Evolutionary conservation across 2,113 vertebrate genomes (phyloP).

Genomic region (Lepisosteus osseus): DNA sequence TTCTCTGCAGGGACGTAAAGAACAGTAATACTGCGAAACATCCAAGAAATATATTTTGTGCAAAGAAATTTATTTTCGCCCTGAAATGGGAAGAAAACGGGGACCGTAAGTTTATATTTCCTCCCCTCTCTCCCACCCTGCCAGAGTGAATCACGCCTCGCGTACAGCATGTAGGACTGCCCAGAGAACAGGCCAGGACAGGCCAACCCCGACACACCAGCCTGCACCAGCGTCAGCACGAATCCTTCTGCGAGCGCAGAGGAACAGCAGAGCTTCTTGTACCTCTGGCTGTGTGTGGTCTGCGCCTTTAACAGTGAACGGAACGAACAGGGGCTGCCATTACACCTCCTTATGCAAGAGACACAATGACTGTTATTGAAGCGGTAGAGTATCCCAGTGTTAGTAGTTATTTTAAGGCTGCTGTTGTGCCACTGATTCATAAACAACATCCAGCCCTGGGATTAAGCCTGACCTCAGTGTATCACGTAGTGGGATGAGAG

Average conservation of each 20-base stretch:
- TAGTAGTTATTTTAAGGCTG: constrained; percentile 52
- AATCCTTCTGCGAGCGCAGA: neutral
- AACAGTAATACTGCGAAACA: no score
- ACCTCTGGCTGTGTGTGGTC: neutral
- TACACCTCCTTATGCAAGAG: constrained; percentile 33
- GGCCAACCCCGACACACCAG: constrained; percentile 29
- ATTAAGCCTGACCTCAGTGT: constrained; percentile 46
- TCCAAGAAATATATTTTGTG: no score
- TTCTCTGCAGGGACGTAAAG: no score
- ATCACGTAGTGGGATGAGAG: constrained; percentile 16
- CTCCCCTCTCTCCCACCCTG: no score
- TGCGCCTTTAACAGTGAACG: neutral
- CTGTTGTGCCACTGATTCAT: constrained; percentile 32
- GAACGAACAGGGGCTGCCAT: neutral
- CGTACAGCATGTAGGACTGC: no score
- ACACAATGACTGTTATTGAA: constrained; percentile 51
- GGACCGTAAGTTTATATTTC: no score
- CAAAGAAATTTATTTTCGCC: no score
- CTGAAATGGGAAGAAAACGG: no score
- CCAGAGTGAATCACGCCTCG: no score
- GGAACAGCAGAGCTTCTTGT: neutral
- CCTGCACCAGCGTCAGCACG: neutral
- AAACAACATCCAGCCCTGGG: constrained; percentile 40
- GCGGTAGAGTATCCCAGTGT: constrained; percentile 18
- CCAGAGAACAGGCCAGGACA: no score